phyloP scores from a whole-genome alignment of 2,888 invertebrate species.

The Pyrrhia umbra region DNA sequence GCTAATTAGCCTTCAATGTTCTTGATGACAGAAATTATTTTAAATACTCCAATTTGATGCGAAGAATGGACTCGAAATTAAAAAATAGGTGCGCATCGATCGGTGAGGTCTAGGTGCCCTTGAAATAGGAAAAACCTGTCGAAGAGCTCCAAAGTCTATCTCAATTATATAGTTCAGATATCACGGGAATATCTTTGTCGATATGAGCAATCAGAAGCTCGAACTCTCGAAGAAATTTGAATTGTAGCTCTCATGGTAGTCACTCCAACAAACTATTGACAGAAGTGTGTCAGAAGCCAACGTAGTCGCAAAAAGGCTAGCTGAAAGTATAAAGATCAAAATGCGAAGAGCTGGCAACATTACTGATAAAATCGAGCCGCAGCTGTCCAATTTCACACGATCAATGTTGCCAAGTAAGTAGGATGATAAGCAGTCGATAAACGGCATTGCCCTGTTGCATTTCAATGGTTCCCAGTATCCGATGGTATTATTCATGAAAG shows the following conservation, averaged over 20 bases:
- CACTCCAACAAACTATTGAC: too few species aligned
- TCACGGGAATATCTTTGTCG: too few species aligned
- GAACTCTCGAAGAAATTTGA: too few species aligned
- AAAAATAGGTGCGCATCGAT: neutral
- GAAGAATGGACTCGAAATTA: neutral
- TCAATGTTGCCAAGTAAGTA: constrained; percentile 54
- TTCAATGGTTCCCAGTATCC: constrained; percentile 54
- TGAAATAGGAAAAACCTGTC: too few species aligned
- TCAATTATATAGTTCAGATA: too few species aligned
- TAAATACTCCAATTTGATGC: neutral
- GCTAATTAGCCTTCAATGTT: constrained; percentile 9
- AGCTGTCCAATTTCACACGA: constrained; percentile 58
- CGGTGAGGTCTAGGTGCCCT: neutral
- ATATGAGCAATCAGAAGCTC: too few species aligned
- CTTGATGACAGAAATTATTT: constrained; percentile 3
- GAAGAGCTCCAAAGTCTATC: too few species aligned
- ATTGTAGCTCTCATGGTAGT: too few species aligned
- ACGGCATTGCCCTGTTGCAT: constrained; percentile 37
- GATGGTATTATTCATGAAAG: constrained; percentile 53
- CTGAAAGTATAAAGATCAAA: too few species aligned
- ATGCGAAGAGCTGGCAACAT: constrained; percentile 4
- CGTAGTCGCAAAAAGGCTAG: neutral
- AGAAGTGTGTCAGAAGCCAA: too few species aligned
- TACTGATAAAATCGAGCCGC: constrained; percentile 21
- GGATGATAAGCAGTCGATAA: constrained; percentile 50